Percentiles rank a stretch among this genome's conserved stretches.
Conservation (phyloP, 2,888 invertebrate species). For the Argyresthia albistria region DNA sequence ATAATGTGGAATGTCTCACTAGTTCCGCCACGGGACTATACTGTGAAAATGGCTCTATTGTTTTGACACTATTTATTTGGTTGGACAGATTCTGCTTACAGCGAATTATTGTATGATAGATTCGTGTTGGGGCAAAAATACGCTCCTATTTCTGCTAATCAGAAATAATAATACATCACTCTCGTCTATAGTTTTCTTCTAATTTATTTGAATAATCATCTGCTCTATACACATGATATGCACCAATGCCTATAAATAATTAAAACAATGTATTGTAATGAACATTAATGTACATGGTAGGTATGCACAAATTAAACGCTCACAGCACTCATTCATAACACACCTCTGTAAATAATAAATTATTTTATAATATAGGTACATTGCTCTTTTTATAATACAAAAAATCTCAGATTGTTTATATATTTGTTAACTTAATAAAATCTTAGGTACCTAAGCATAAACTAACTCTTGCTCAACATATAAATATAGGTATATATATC, state of each 20-base stretch:
- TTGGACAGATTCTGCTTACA: no score
- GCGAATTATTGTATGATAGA: no score
- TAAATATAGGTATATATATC: background rate
- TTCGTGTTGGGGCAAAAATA: no score
- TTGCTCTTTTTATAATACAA: constrained; percentile 32
- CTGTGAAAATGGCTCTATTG: no score
- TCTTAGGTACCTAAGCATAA: no score
- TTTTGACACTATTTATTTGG: no score
- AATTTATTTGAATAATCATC: constrained; percentile 72
- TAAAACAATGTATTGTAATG: constrained; percentile 54
- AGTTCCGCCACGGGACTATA: no score
- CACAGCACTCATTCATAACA: no score
- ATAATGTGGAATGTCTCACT: no score
- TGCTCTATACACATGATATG: constrained; percentile 72
- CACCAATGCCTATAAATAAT: constrained; percentile 72
- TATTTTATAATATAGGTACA: constrained; percentile 8
- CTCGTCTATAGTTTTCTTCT: constrained; percentile 37
- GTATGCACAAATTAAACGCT: constrained; percentile 47
- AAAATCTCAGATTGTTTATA: constrained; percentile 21
- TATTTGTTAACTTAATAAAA: constrained; percentile 8
- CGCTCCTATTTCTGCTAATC: no score
- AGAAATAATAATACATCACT: background rate
- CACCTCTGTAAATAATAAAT: constrained; percentile 10
- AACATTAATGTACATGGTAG: constrained; percentile 31
- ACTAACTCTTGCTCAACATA: background rate